These are phyloP conservation scores for Anguilla rostrata DNA, from an alignment of 2,113 vertebrate genomes.

Conservation along the genomic window DNA sequence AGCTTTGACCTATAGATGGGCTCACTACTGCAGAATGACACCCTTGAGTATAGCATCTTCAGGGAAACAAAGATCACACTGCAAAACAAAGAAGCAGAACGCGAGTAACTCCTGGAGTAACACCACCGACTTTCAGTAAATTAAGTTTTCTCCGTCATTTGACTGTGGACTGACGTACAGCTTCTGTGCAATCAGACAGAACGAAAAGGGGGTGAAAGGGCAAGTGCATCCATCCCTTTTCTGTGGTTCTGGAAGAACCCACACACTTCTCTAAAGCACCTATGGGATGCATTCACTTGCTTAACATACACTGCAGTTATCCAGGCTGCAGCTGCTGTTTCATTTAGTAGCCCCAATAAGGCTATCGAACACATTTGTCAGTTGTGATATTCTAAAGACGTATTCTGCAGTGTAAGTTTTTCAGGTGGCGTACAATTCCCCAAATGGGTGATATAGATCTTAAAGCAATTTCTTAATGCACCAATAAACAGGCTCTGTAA, in stretches of 20 bases:
- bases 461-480: conserved; percentile 2
- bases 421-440: not conserved
- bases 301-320: not conserved
- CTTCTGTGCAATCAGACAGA: not conserved
- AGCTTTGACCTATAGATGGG: not conserved
- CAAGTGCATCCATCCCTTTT: not conserved
- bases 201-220: not conserved
- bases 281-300: not conserved
- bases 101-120: not conserved
- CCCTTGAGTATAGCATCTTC: not conserved
- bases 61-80: not conserved
- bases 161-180: not conserved
- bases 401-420: not conserved
- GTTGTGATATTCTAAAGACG: not conserved
- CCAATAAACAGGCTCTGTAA: not conserved
- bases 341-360: not conserved
- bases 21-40: not conserved
- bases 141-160: not conserved
- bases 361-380: not conserved
- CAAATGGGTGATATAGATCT: not conserved
- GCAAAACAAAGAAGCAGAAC: not conserved
- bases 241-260: not conserved
- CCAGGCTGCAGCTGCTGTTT: not conserved
- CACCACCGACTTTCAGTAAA: not conserved
- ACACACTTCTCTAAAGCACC: not conserved